Evolutionary conservation across 2,888 invertebrate species (phyloP), one percentile per base, ranked within the genome.

Genomic region (Eupithecia tripunctaria): DNA sequence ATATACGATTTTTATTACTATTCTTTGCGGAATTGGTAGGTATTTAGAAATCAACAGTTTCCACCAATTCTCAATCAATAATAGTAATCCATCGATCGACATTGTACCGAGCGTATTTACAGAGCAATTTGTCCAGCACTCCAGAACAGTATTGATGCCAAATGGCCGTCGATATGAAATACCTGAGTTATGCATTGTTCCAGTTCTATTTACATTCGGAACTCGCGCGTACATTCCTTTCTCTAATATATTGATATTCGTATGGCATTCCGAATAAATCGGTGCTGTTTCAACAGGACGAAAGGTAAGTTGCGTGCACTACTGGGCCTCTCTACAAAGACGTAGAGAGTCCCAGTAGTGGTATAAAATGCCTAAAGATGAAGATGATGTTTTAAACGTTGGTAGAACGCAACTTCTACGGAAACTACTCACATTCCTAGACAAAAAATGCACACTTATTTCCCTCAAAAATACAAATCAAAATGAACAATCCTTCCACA

Each of bases 171-270:
- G 70, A 78, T 79, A 76, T 76, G 75, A 73, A 79, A 79, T 79
- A 79, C 78, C 79, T 79, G 79, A 79, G 72, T 77, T 78, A 79
- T 78, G 78, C 77, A 79, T 79, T 79, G 78, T 79, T 79, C 72
- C 70, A 74, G 80, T 79, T 83, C 85, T 86, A 86, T 86, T 86
- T 86, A 76, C 76, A 83, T 72, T 74, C 76, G 74, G 74, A 79
- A 80, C 78, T 76, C 76, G 71, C 71, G 84, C 80, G 80, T 77
- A 82, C 81, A 85, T 85, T 84, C 85, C 83, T 80, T 80, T 78
- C 79, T 83, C 79, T 83, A 82, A 82, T 82, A 83, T 81, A 84
- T 83, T 82, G 76, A 63, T 21, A 64, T 60, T 38, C 38, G 25
- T 36, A 21, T 38, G 25, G 56, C 21, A 56, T 56, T 51, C 15